A percentile compares a stretch with the other conserved stretches of the same genome.
Evolutionary conservation across 2,797 vertebrate genomes (phyloP).

Genomic region (Amphiprion clarkii): DNA sequence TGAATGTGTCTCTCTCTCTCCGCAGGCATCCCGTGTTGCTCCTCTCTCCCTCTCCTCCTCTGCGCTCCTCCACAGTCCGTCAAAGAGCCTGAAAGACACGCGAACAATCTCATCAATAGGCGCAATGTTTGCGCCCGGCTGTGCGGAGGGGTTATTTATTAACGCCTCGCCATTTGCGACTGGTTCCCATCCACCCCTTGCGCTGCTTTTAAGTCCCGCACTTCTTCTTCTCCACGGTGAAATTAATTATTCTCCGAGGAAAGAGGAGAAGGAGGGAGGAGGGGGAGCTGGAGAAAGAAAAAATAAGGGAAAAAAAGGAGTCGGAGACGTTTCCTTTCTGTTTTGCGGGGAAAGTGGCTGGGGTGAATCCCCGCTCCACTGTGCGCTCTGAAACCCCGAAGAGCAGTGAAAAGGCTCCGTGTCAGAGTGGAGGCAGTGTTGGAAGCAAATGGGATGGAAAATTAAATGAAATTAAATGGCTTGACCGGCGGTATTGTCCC

Average conservation of each 20-base stretch:
- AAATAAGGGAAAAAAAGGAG: not conserved
- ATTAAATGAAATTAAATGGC: constrained; percentile 99
- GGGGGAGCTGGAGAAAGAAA: constrained; percentile 74
- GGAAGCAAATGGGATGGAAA: constrained; percentile 98
- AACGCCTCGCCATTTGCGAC: constrained; percentile 92
- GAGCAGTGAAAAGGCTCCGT: constrained; percentile 89
- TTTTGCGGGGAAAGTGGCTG: constrained; percentile 82
- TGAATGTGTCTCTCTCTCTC: constrained; percentile 5
- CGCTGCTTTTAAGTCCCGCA: constrained; percentile 86
- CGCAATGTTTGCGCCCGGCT: constrained; percentile 92
- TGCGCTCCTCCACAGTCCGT: constrained; percentile 84
- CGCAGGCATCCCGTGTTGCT: constrained; percentile 83
- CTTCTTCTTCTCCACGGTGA: constrained; percentile 85
- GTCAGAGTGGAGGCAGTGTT: constrained; percentile 92
- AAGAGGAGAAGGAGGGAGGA: constrained; percentile 79
- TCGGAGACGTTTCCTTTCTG: constrained; percentile 90
- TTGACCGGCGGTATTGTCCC: constrained; percentile 95
- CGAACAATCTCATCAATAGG: constrained; percentile 96
- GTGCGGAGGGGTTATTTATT: constrained; percentile 97
- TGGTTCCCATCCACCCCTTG: constrained; percentile 93
- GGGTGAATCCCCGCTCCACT: constrained; percentile 90
- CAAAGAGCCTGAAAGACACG: constrained; percentile 96
- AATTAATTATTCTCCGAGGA: constrained; percentile 91
- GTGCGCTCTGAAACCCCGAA: constrained; percentile 90
- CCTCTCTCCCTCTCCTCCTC: constrained; percentile 74